These are phyloP conservation scores for Aphaenogaster rudis DNA, from an alignment of 1,140 invertebrate genomes.

Conservation along the genomic window DNA sequence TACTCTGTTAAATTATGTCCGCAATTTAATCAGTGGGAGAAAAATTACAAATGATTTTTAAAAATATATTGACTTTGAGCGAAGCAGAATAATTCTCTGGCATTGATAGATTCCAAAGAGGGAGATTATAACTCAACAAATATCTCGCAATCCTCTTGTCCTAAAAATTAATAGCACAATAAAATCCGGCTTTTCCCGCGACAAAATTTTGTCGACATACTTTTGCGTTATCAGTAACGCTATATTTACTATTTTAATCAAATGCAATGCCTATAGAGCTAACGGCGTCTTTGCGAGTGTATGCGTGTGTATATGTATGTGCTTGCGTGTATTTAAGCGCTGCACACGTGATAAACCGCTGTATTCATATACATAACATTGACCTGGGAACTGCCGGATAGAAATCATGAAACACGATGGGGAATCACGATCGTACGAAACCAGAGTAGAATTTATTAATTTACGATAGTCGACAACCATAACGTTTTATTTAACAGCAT, in stretches of 20 bases:
- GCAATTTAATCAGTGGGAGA: not conserved
- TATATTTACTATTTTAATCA: conserved; percentile 33
- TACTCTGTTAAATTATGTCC: not conserved
- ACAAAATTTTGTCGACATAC: not conserved
- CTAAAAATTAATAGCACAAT: conserved; percentile 9
- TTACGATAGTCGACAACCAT: conserved; percentile 11
- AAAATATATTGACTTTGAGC: not conserved
- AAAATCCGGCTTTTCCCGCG: not conserved
- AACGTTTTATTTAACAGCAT: conserved; percentile 15
- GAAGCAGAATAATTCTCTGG: not conserved
- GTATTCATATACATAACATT: not conserved
- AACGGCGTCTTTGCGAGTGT: not conserved
- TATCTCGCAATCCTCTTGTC: not conserved
- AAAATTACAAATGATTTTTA: not conserved
- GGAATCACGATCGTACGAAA: conserved; percentile 12
- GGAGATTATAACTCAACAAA: not conserved
- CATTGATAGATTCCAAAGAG: not conserved
- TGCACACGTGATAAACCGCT: not conserved
- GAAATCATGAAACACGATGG: conserved; percentile 17
- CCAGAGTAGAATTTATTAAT: conserved; percentile 28
- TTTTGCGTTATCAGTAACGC: not conserved
- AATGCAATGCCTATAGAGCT: not conserved
- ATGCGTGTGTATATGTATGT: not conserved
- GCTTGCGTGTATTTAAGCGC: not conserved
- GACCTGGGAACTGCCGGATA: not conserved